Evolutionary conservation across 2,113 vertebrate species (phyloP).

Genomic region (Kobus ellipsiprymnus): DNA sequence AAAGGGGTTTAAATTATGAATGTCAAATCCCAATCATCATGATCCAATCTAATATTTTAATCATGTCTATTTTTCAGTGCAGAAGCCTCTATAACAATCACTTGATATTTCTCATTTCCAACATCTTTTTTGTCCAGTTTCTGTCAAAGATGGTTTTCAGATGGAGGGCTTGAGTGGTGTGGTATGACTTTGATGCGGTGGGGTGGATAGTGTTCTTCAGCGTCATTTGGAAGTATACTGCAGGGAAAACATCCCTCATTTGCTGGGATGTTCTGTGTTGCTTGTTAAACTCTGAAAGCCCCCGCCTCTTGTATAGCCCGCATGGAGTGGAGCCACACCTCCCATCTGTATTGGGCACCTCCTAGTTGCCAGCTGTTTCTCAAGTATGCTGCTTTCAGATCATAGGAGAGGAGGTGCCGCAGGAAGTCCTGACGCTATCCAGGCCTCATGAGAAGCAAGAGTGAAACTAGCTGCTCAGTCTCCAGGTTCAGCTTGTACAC

Average conservation of each 20-base stretch:
- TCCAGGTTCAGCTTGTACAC: background rate
- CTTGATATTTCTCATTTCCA: background rate
- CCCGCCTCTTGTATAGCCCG: no score
- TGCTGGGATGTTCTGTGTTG: background rate
- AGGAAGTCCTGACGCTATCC: background rate
- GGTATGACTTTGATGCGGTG: background rate
- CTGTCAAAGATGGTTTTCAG: background rate
- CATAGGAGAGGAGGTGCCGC: background rate
- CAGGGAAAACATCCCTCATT: background rate
- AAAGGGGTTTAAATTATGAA: background rate
- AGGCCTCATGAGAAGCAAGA: background rate
- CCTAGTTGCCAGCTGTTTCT: background rate
- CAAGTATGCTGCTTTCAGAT: background rate
- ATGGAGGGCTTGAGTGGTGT: no score
- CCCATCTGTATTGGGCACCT: background rate
- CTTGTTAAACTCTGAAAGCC: background rate
- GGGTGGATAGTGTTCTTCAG: background rate
- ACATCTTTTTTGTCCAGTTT: background rate
- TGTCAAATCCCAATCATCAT: background rate
- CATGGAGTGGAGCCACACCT: background rate
- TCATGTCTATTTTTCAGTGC: background rate
- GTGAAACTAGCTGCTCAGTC: background rate
- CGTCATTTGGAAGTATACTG: background rate
- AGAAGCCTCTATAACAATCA: background rate
- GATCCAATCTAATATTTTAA: background rate